Evolutionary conservation across 2,888 invertebrate genomes (phyloP), one percentile per base, ranked within the genome.

Genomic region (Zygaena filipendulae): DNA sequence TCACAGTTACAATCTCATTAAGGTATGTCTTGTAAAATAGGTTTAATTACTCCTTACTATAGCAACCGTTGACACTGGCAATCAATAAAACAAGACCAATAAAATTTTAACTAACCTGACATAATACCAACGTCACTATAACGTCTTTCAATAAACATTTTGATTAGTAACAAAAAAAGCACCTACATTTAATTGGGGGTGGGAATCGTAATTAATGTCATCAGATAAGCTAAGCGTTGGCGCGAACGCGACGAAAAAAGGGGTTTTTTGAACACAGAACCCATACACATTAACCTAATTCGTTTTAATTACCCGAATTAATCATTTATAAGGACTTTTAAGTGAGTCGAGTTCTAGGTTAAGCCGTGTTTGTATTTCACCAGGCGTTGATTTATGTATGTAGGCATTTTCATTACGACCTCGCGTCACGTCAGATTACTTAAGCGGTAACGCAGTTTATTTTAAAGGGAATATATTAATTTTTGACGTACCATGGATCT

Each of bases 261-360:
- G 52, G 52, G 58, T 58, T 61, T 52, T 58, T 61, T 52, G 58
- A 45, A 57, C 57, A 59, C 49, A 56, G 62, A 70, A 67, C 59
- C 59, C 67, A 64, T 63, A 68, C 63, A 74, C 69, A 77, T 77
- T 77, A 77, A 77, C 77, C 77, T 75, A 75, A 75, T 77, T 77
- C 60, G 62, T 70, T 71, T 69, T 71, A 75, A 77, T 75, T 72
- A 68, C 61, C 55, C 58, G 54, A 64, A 66, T 69, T 70, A 71
- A 74, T 75, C 71, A 71, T 71, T 72, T 54, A 57, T 62, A 58
- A 71, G 59, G 58, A 67, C 56, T 61, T 58, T 53, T 50, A 50
- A 56, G 56, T 60, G 55, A 51, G 47, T 56, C 49, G 45, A 41
- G 47, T 42, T 42, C 42, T 41, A 49, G 51, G 46, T 55, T 52